These are phyloP conservation scores for Scolopax mira DNA, from an alignment of 2,113 vertebrate genomes.

Conservation along the genomic window DNA sequence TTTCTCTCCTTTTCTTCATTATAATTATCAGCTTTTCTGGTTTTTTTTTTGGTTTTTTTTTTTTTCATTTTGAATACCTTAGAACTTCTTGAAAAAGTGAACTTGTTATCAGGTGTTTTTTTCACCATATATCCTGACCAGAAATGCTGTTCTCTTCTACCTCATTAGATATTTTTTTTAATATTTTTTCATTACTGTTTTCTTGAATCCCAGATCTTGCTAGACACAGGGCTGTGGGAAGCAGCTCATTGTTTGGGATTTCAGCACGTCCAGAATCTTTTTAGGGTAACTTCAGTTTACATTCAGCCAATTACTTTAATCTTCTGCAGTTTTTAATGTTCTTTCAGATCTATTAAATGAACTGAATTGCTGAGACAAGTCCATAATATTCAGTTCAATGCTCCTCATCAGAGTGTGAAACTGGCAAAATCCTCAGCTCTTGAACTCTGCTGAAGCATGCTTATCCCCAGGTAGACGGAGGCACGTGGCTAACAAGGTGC, in stretches of 20 bases:
- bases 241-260: not conserved
- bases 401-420: not conserved
- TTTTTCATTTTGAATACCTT: not conserved
- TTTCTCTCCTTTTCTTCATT: not conserved
- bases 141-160: not conserved
- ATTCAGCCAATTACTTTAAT: not conserved
- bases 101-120: not conserved
- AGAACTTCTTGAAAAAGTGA: not conserved
- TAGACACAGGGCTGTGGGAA: not conserved
- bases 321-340: not conserved
- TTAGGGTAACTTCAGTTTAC: not conserved
- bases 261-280: not conserved
- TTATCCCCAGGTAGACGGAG: rapidly evolving
- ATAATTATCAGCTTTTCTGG: not conserved
- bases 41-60: not conserved
- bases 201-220: not conserved
- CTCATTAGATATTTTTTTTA: not conserved
- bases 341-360: not conserved
- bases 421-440: not conserved
- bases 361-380: not conserved
- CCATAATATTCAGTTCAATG: not conserved
- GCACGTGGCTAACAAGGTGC: rapidly evolving
- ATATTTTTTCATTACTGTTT: not conserved
- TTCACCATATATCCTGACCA: not conserved
- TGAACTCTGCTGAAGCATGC: rapidly evolving